These are phyloP conservation scores for Meles meles DNA, from an alignment of 2,113 vertebrate species.

Conservation along the genomic window DNA sequence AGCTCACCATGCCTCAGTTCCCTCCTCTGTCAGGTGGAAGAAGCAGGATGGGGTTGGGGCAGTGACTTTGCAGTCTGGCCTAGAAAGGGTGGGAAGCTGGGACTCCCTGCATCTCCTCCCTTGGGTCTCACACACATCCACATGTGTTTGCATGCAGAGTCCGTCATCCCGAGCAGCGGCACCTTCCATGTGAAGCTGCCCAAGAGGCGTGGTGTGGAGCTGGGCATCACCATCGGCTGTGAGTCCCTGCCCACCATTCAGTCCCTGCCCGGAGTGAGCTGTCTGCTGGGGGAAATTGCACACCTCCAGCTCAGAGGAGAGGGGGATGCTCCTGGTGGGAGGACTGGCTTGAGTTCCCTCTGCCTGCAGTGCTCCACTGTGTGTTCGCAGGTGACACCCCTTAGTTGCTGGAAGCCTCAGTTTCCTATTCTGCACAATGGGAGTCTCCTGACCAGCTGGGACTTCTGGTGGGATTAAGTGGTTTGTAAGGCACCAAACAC, in stretches of 20 bases:
- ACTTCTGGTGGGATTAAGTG: neutral
- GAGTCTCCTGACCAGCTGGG: neutral
- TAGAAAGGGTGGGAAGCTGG: neutral
- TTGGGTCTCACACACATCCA: neutral
- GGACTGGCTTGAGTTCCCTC: too few relatives aligned
- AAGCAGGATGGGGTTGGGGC: neutral
- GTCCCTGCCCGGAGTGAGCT: neutral
- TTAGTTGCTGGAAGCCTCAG: neutral
- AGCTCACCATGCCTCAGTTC: neutral
- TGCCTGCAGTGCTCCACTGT: fast-evolving
- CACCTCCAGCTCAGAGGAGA: fast-evolving
- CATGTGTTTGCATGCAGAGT: conserved; percentile 83
- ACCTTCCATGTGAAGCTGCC: conserved; percentile 98
- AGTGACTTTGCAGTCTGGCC: neutral
- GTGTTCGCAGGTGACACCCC: fast-evolving
- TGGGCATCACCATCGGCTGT: conserved; percentile 98
- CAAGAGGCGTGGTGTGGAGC: conserved; percentile 95
- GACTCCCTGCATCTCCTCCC: neutral
- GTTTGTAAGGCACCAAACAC: neutral
- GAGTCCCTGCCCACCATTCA: conserved; percentile 72
- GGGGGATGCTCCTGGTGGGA: neutral
- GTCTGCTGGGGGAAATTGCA: neutral
- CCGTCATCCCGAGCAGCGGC: conserved; percentile 97
- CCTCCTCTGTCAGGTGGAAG: neutral
- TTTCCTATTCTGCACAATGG: neutral